Evolutionary conservation across 2,888 invertebrate genomes (phyloP).

Genomic region (Erebia palarica): DNA sequence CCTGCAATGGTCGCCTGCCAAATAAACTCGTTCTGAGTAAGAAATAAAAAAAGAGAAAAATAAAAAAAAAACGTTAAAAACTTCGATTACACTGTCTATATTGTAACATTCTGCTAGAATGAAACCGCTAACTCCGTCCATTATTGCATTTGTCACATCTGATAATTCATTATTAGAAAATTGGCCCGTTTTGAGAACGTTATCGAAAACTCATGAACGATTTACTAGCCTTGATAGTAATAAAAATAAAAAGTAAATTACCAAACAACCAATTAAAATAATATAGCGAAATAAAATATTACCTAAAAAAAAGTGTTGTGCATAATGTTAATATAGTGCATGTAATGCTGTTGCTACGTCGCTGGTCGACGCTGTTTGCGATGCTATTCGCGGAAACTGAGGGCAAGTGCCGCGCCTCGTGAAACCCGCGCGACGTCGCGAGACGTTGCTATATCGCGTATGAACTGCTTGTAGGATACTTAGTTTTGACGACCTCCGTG

Average conservation of each 20-base stretch:
- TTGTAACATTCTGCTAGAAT: constrained; percentile 50
- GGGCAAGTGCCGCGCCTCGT: constrained; percentile 37
- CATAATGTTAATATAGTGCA: neutral
- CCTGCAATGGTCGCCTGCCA: too few relatives aligned
- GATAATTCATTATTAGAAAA: constrained; percentile 51
- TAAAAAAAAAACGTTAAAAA: too few relatives aligned
- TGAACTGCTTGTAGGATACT: neutral
- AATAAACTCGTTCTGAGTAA: too few relatives aligned
- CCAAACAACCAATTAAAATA: neutral
- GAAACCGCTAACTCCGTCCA: constrained; percentile 66
- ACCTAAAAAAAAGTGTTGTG: too few relatives aligned
- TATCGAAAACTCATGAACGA: constrained; percentile 57
- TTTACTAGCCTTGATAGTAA: constrained; percentile 56
- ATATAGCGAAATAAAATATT: too few relatives aligned
- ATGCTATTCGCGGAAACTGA: constrained; percentile 32
- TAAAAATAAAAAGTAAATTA: constrained; percentile 6
- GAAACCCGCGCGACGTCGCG: constrained; percentile 43
- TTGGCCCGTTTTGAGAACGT: constrained; percentile 46
- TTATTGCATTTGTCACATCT: constrained; percentile 60
- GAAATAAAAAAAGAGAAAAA: too few relatives aligned
- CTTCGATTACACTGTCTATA: constrained; percentile 45
- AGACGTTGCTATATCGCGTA: constrained; percentile 23
- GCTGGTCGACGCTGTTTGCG: constrained; percentile 41
- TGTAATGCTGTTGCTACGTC: constrained; percentile 30
- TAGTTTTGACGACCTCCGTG: too few relatives aligned